Evolutionary conservation across 2,113 vertebrate genomes (phyloP), one percentile per base, ranked within the genome.

Genomic region (Sylvilagus bachmani): DNA sequence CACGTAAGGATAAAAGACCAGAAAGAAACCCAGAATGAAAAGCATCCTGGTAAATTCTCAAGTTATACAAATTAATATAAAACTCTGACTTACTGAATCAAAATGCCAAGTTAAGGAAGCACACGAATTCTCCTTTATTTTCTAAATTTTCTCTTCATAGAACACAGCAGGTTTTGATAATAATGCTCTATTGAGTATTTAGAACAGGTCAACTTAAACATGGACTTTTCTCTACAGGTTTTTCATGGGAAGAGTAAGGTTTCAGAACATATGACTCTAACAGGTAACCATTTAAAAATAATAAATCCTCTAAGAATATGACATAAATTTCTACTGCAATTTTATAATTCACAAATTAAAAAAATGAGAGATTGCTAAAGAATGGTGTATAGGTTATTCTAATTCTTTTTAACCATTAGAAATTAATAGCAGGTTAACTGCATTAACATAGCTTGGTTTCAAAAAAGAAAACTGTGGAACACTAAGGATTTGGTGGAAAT

Each of bases 21-120:
- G 55, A 95, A 97, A 98, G 27, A 91, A 90, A 62, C 17, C 86
- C n/a, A 73, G 38, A 85, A 80, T 21, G 83, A 86, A 91, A 91
- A 91, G 7, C 61, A 82, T 62, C 70, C 27, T 93, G n/a, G 89
- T 66, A 83, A 95, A 95, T 95, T 96, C 75, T 92, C 61, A 88
- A 31, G 66, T 87, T 73, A 66, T 12, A 95, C 4, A 91, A 82
- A 87, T 89, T 73, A 95, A 96, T 89, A 33, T 1, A 94, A 80
- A 90, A 19, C 6, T 33, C 77, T 96, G 87, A 94, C 25, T 51
- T 61, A 78, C 29, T 19, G 2, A 97, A 67, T 49, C 53, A 84
- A 77, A 96, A 33, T n/a, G 83, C 85, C 22, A 53, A 6, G 61
- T 49, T 79, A n/a, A 58, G 36, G 83, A 9, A 64, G 8, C 58